Evolutionary conservation across 2,113 vertebrate genomes (phyloP).

Genomic region (rabbit (Oryctolagus cuniculus)): mOryCun1.1 NC_091438.1:130989001-130989500

Average conservation of each 20-base stretch:
- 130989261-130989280: conserved; percentile 3
- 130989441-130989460: not conserved
- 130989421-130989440: not conserved
- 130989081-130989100: not conserved
- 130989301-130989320: conserved; percentile 44
- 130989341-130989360: not conserved
- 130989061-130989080: not conserved
- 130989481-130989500: too few species aligned
- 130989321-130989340: not conserved
- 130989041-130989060: not conserved
- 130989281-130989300: not conserved
- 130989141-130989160: conserved; percentile 10
- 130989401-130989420: not conserved
- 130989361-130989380: too few species aligned
- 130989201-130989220: conserved; percentile 13
- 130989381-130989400: not conserved
- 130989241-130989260: conserved; percentile 8
- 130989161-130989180: conserved; percentile 1
- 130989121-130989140: not conserved
- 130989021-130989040: too few species aligned
- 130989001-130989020: too few species aligned
- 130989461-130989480: not conserved
- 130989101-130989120: not conserved
- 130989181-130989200: not conserved
- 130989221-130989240: not conserved